phyloP scores from a whole-genome alignment of 2,113 vertebrate genomes.

The Condylura cristata region DNA sequence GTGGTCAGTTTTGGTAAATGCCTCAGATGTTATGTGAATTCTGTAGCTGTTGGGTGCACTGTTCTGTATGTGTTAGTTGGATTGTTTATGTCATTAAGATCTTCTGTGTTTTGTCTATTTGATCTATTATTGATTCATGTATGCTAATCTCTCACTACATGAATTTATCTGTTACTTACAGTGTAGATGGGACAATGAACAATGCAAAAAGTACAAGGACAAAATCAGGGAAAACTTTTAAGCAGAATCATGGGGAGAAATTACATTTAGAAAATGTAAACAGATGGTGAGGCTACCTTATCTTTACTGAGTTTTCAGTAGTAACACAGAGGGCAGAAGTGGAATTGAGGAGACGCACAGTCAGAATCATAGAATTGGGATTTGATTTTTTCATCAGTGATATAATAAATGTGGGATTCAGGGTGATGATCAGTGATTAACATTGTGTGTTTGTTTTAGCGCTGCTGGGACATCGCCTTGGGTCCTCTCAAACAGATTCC shows the following conservation, averaged over 20 bases:
- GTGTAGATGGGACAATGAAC: background rate
- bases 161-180: slow-evolving; percentile 4
- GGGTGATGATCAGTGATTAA: background rate
- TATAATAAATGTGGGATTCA: background rate
- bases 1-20: background rate
- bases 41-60: background rate
- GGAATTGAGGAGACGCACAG: background rate
- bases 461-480: slow-evolving; percentile 97
- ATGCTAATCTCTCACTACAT: background rate
- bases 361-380: background rate
- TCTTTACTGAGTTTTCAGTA: background rate
- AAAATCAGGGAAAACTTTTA: background rate
- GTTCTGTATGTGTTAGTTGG: background rate
- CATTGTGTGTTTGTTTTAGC: slow-evolving; percentile 83
- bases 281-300: background rate
- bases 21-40: slow-evolving; percentile 1
- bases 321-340: background rate
- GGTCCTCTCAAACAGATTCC: slow-evolving; percentile 98
- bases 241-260: background rate
- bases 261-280: background rate
- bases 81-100: slow-evolving; percentile 32
- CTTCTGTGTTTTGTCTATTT: background rate
- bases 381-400: background rate
- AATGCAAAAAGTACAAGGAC: background rate
- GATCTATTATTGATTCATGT: background rate